Conservation (phyloP, 1,140 invertebrate genomes). For the Halesus radiatus region DNA sequence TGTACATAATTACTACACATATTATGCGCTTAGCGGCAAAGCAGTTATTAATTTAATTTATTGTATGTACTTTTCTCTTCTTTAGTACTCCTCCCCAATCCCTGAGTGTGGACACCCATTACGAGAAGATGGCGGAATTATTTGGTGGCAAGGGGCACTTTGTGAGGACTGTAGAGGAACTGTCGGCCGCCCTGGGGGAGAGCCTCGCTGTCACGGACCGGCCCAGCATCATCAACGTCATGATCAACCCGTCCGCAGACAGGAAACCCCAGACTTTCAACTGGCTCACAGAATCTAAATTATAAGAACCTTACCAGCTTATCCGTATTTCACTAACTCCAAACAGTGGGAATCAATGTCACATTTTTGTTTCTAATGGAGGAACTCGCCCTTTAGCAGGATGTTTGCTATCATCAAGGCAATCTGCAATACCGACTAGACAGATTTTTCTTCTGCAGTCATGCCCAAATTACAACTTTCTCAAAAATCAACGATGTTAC, state of each 20-base stretch:
- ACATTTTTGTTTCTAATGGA: too few species aligned
- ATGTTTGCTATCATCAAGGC: too few species aligned
- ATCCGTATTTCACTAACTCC: too few species aligned
- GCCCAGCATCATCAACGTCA: constrained; percentile 91
- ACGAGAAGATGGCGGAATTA: constrained; percentile 92
- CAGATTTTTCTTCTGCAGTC: too few species aligned
- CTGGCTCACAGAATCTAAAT: constrained; percentile 93
- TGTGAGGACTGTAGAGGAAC: constrained; percentile 81
- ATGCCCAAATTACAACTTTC: too few species aligned
- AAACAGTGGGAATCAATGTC: too few species aligned
- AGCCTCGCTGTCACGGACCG: constrained; percentile 78
- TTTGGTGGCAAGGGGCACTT: constrained; percentile 87
- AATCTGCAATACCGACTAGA: too few species aligned
- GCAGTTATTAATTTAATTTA: too few species aligned
- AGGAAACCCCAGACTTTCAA: constrained; percentile 91
- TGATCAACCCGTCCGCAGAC: constrained; percentile 89
- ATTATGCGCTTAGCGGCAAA: too few species aligned
- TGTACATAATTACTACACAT: too few species aligned
- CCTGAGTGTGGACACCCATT: constrained; percentile 82
- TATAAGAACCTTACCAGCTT: constrained; percentile 68
- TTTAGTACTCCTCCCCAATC: constrained; percentile 86
- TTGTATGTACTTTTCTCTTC: constrained; percentile 55
- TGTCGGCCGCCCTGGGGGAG: constrained; percentile 78
- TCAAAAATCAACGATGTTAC: too few species aligned
- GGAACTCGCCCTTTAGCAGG: too few species aligned